These are phyloP conservation scores for Xiphophorus maculatus DNA, from an alignment of 2,113 vertebrate genomes.

Conservation along the genomic window DNA sequence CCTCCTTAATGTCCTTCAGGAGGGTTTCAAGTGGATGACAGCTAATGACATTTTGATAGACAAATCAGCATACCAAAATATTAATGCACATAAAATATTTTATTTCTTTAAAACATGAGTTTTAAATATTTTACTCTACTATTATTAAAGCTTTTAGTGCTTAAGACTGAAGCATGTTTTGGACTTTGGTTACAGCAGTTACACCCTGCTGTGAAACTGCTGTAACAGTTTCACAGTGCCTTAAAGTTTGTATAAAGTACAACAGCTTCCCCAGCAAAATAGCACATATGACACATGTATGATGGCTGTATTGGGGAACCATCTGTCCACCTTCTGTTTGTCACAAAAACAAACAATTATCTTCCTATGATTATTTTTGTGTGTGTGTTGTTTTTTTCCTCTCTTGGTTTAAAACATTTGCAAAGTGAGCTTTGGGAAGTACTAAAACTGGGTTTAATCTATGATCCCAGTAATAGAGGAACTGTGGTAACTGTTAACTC, in stretches of 20 bases:
- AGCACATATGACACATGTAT: background rate
- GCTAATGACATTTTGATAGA: background rate
- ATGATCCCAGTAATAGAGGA: no score
- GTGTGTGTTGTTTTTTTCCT: no score
- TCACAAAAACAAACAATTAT: background rate
- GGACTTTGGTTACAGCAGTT: background rate
- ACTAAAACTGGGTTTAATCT: no score
- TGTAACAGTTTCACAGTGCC: background rate
- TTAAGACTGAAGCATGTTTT: no score
- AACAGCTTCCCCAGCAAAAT: background rate
- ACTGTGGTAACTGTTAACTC: no score
- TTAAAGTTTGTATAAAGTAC: background rate
- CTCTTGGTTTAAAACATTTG: no score
- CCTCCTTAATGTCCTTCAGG: background rate
- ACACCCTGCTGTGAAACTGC: no score
- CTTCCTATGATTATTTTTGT: no score
- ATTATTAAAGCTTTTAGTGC: background rate
- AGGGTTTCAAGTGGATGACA: background rate
- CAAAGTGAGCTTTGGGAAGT: no score
- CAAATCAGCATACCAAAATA: background rate
- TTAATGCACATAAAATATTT: background rate
- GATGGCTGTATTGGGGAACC: background rate
- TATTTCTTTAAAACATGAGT: background rate
- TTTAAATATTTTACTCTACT: background rate
- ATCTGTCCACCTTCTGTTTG: background rate